phyloP scores from a whole-genome alignment of 2,113 vertebrate genomes.

The Epinephelus moara region DNA sequence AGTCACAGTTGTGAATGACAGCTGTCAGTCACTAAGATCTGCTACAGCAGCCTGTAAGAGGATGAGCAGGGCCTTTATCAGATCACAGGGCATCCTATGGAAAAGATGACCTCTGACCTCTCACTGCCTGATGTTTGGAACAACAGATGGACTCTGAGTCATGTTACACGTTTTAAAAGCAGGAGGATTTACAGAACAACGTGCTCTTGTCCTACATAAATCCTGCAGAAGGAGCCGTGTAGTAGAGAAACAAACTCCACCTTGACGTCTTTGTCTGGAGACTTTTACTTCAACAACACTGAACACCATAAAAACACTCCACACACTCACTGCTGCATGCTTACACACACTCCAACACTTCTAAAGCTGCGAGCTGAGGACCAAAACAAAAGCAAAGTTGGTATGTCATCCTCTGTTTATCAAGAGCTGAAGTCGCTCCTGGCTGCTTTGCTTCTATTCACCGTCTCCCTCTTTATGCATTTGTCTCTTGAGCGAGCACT shows the following conservation, averaged over 20 bases:
- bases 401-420: slow-evolving; percentile 52
- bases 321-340: background rate
- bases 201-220: background rate
- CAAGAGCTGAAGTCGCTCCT: slow-evolving; percentile 39
- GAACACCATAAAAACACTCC: background rate
- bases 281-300: background rate
- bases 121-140: background rate
- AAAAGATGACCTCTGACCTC: slow-evolving; percentile 28
- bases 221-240: slow-evolving; percentile 15
- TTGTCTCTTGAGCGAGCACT: background rate
- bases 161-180: background rate
- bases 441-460: slow-evolving; percentile 15
- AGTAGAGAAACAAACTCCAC: background rate
- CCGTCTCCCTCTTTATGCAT: background rate
- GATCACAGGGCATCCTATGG: background rate
- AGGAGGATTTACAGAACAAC: slow-evolving; percentile 10
- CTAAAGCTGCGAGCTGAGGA: background rate
- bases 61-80: slow-evolving; percentile 7
- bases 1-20: slow-evolving; percentile 21
- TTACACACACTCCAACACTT: background rate
- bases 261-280: accelerated
- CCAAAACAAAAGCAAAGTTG: slow-evolving; percentile 31
- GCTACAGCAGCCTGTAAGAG: slow-evolving; percentile 25
- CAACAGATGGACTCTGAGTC: slow-evolving; percentile 17
- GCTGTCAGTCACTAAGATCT: slow-evolving; percentile 22